Conservation (phyloP, 2,113 vertebrate species). For the Scartelaos histophorus region DNA sequence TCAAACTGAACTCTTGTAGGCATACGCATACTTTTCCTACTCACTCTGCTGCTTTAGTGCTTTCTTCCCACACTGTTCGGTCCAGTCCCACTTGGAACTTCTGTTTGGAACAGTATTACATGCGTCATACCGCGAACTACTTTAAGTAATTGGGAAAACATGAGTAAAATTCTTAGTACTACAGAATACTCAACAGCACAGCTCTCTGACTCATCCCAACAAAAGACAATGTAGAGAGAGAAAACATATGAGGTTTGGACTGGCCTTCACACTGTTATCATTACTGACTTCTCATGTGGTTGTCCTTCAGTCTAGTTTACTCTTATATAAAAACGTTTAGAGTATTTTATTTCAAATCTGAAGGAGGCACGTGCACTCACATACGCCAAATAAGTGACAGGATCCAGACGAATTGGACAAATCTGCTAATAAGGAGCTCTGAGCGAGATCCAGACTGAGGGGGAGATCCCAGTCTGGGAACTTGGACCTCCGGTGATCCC, state of each 20-base stretch:
- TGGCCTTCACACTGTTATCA: slow-evolving; percentile 17
- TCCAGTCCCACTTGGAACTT: neutral
- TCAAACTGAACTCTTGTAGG: neutral
- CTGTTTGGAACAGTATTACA: slow-evolving; percentile 7
- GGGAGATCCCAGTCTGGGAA: slow-evolving; percentile 53
- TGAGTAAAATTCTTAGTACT: neutral
- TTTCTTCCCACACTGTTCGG: neutral
- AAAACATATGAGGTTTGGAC: slow-evolving; percentile 23
- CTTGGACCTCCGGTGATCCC: slow-evolving; percentile 52
- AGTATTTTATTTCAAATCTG: slow-evolving; percentile 38
- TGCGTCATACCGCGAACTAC: slow-evolving; percentile 19
- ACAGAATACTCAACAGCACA: slow-evolving; percentile 5
- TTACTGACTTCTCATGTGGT: slow-evolving; percentile 28
- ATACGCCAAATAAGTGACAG: slow-evolving; percentile 41
- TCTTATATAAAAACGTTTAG: slow-evolving; percentile 61
- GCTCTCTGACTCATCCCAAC: slow-evolving; percentile 45
- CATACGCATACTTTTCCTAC: neutral
- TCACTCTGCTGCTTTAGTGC: neutral
- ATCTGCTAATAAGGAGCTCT: slow-evolving; percentile 23
- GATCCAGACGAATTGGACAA: slow-evolving; percentile 23
- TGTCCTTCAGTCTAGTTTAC: slow-evolving; percentile 42
- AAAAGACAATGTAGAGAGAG: slow-evolving; percentile 7
- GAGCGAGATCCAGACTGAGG: slow-evolving; percentile 25
- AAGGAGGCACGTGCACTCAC: slow-evolving; percentile 26
- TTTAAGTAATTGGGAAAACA: slow-evolving; percentile 16